A percentile compares a stretch with the other conserved stretches of the same genome.
phyloP scores from a whole-genome alignment of 1,140 invertebrate species.

The Drosophila kanapiae region DNA sequence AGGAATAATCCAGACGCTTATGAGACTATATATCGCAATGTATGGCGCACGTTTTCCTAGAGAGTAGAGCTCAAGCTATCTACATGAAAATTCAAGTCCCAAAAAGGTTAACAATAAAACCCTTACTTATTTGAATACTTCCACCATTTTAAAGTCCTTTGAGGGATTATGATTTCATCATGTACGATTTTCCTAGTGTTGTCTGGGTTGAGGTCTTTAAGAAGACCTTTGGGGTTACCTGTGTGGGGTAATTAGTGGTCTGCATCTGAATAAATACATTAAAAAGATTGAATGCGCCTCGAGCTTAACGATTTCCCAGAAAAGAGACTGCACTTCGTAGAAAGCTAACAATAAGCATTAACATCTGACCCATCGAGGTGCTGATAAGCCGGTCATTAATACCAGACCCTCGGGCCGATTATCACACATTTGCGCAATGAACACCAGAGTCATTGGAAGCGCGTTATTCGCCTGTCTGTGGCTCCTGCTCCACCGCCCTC shows the following conservation, averaged over 20 bases:
- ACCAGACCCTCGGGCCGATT: background rate
- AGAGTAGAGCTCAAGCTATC: too few relatives aligned
- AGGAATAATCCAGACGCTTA: background rate
- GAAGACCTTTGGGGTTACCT: too few relatives aligned
- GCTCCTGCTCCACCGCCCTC: background rate
- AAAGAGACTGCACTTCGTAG: background rate
- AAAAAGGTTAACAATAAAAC: too few relatives aligned
- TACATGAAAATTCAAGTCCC: too few relatives aligned
- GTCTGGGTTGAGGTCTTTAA: too few relatives aligned
- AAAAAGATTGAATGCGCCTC: too few relatives aligned
- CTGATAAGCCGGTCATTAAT: conserved; percentile 1
- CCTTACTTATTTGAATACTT: background rate
- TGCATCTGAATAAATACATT: background rate
- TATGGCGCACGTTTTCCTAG: background rate
- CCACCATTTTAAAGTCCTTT: background rate
- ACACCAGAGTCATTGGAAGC: background rate
- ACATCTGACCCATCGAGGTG: background rate
- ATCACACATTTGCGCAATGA: background rate
- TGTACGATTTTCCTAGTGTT: too few relatives aligned
- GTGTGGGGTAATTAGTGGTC: too few relatives aligned
- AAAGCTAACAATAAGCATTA: background rate
- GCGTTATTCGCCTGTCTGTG: background rate
- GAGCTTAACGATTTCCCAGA: background rate
- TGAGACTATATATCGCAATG: background rate
- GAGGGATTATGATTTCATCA: too few relatives aligned